These are phyloP conservation scores for Oxycera nigricornis DNA, from an alignment of 2,888 invertebrate species.

Conservation along the genomic window DNA sequence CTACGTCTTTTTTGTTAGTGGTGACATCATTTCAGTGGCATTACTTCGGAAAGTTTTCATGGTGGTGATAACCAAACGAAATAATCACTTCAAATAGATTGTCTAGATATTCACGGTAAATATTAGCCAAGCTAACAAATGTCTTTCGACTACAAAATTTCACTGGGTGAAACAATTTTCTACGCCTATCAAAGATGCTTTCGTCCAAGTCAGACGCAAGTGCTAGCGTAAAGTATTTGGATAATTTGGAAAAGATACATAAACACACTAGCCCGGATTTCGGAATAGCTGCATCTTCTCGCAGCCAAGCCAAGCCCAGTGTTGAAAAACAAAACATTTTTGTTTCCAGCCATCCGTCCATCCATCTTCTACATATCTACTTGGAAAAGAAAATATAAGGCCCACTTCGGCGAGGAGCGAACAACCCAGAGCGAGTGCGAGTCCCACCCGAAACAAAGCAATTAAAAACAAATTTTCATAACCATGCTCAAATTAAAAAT, in stretches of 20 bases:
- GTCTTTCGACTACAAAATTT: too few species aligned
- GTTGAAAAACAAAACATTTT: constrained; percentile 8
- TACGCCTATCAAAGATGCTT: too few species aligned
- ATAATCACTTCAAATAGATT: too few species aligned
- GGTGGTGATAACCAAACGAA: too few species aligned
- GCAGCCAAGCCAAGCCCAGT: not conserved
- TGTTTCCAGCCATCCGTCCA: not conserved
- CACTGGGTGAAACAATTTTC: too few species aligned
- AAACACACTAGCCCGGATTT: not conserved
- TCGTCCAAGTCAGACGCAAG: too few species aligned
- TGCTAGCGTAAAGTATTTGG: too few species aligned
- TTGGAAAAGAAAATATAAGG: not conserved
- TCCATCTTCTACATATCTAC: not conserved
- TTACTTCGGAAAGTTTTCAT: too few species aligned
- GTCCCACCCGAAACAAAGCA: constrained; percentile 7
- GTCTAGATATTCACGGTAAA: too few species aligned
- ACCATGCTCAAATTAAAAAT: constrained; percentile 41
- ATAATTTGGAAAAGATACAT: not conserved
- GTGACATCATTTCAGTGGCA: too few species aligned
- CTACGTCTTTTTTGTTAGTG: too few species aligned
- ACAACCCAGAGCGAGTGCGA: not conserved
- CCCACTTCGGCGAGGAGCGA: not conserved
- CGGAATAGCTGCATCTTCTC: not conserved
- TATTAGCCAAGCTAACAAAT: too few species aligned
- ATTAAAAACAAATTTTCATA: constrained; percentile 22